These are phyloP conservation scores for Ceratina japonica DNA, from an alignment of 1,140 invertebrate genomes.

Conservation along the genomic window DNA sequence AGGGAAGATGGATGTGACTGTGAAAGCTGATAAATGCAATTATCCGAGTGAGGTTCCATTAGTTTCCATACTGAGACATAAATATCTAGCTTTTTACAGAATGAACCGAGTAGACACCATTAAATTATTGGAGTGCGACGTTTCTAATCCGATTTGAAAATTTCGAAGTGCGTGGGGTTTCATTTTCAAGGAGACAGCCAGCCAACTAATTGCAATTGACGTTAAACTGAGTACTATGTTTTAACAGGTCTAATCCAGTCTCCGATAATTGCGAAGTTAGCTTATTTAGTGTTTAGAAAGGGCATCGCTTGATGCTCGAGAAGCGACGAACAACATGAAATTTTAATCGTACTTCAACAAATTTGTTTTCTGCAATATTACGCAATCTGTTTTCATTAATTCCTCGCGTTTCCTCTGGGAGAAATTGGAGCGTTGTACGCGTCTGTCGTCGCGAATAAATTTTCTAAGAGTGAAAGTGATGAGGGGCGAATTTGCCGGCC, in stretches of 20 bases:
- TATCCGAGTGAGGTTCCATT: neutral
- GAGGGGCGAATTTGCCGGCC: too few relatives aligned
- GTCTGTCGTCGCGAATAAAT: too few relatives aligned
- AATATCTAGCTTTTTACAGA: too few relatives aligned
- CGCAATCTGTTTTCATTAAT: too few relatives aligned
- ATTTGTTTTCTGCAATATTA: too few relatives aligned
- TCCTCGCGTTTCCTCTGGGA: too few relatives aligned
- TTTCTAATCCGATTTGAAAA: neutral
- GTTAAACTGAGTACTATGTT: neutral
- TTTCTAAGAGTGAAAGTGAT: too few relatives aligned
- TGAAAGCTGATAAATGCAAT: neutral
- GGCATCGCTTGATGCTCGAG: neutral
- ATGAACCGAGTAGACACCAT: too few relatives aligned
- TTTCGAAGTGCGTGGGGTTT: neutral
- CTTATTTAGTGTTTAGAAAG: slow-evolving; percentile 3
- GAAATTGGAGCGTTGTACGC: too few relatives aligned
- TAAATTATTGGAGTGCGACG: too few relatives aligned
- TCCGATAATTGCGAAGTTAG: slow-evolving; percentile 14
- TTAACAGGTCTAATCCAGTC: slow-evolving; percentile 6
- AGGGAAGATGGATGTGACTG: neutral
- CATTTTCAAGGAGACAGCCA: neutral
- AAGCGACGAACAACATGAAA: neutral
- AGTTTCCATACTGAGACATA: too few relatives aligned
- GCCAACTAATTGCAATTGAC: neutral
- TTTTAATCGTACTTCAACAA: neutral